phyloP scores from a whole-genome alignment of 2,113 vertebrate genomes.

The Manacus vitellinus region DNA sequence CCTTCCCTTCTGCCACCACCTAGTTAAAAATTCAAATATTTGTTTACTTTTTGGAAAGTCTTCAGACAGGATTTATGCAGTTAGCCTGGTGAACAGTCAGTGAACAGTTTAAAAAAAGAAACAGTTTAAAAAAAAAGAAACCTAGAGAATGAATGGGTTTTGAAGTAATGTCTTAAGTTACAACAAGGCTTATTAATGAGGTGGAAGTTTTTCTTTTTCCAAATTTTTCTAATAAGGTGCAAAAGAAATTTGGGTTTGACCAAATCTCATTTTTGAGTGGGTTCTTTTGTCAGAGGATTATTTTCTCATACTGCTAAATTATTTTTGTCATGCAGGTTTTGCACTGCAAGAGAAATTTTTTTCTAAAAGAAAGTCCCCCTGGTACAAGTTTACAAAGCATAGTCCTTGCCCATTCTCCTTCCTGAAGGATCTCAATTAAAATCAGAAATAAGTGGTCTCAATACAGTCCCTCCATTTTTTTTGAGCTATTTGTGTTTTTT shows the following conservation, averaged over 20 bases:
- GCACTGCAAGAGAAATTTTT: background rate
- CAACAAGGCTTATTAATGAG: background rate
- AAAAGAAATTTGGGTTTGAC: background rate
- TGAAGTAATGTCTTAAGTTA: background rate
- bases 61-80: background rate
- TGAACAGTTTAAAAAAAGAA: background rate
- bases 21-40: background rate
- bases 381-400: background rate
- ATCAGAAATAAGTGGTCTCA: background rate
- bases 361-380: background rate
- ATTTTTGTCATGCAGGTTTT: background rate
- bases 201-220: background rate
- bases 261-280: background rate
- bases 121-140: background rate
- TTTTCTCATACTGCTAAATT: background rate
- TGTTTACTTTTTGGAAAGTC: background rate
- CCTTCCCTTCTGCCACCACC: background rate
- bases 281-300: background rate
- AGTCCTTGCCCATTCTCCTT: background rate
- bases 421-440: background rate
- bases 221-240: background rate
- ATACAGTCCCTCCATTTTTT: background rate
- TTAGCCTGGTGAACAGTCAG: background rate
- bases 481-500: background rate
- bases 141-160: background rate